A percentile compares a stretch with the other conserved stretches of the same genome.
phyloP scores from a whole-genome alignment of 2,888 invertebrate species.

The Molanna angustata region DNA sequence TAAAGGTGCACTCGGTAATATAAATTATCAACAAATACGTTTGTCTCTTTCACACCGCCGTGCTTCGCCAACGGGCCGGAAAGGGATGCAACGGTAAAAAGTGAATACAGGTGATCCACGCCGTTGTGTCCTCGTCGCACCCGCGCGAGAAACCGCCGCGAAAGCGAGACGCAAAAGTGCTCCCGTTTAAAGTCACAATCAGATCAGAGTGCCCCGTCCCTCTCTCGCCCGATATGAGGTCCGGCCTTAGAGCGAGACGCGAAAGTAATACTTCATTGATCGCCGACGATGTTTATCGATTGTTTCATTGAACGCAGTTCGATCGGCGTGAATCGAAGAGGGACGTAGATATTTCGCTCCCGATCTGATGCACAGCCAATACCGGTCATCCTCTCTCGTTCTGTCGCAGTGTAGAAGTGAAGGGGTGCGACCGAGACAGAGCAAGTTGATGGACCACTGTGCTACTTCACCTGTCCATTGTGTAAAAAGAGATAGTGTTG shows the following conservation, averaged over 20 bases:
- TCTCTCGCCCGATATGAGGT: neutral
- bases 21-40: constrained; percentile 11
- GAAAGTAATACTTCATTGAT: constrained; percentile 9
- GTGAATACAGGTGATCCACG: constrained; percentile 15
- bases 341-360: constrained; percentile 16
- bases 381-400: constrained; percentile 16
- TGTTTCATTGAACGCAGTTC: neutral
- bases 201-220: neutral
- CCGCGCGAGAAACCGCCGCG: neutral
- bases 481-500: constrained; percentile 23
- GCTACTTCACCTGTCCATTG: constrained; percentile 29
- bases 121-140: neutral
- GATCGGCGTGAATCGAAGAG: neutral
- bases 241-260: constrained; percentile 7
- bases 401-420: neutral
- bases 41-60: constrained; percentile 4
- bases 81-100: constrained; percentile 11
- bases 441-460: constrained; percentile 17
- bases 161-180: constrained; percentile 12
- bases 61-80: neutral
- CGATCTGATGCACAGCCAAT: constrained; percentile 25
- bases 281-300: constrained; percentile 9
- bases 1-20: constrained; percentile 22
- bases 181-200: constrained; percentile 9
- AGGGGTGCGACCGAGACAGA: constrained; percentile 10